Evolutionary conservation across 2,888 invertebrate genomes (phyloP).

Genomic region (Eudemis profundana): DNA sequence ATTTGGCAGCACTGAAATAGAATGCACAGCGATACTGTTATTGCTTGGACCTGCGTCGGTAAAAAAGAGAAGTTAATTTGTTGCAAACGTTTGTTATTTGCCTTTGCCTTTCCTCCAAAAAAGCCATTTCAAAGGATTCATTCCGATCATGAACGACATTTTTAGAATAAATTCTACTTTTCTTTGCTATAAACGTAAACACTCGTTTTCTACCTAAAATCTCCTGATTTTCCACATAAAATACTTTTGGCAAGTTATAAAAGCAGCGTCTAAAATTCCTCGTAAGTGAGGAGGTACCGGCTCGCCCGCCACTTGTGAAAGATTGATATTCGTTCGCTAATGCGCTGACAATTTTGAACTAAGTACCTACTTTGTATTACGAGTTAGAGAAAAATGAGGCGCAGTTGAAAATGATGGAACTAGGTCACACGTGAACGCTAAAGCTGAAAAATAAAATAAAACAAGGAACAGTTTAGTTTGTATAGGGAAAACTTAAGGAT

Average conservation of each 20-base stretch:
- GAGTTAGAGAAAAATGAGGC: conserved; percentile 33
- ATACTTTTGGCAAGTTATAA: conserved; percentile 28
- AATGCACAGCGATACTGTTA: conserved; percentile 55
- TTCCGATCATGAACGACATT: conserved; percentile 3
- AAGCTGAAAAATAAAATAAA: too few species aligned
- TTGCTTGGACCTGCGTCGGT: conserved; percentile 57
- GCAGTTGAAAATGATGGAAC: conserved; percentile 27
- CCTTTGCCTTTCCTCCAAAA: conserved; percentile 24
- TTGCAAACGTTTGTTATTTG: conserved; percentile 46
- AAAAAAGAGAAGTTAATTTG: conserved; percentile 57
- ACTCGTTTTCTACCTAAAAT: not conserved
- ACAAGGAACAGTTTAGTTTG: too few species aligned
- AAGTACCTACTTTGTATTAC: conserved; percentile 39
- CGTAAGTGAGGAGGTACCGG: conserved; percentile 29
- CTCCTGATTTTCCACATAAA: conserved; percentile 21
- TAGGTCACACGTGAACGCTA: conserved; percentile 11
- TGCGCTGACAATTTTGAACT: conserved; percentile 44
- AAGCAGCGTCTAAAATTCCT: conserved; percentile 28
- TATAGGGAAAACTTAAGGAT: not conserved
- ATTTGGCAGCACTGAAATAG: conserved; percentile 58
- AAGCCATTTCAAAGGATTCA: conserved; percentile 1
- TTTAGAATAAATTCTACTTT: not conserved
- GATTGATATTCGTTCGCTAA: conserved; percentile 43
- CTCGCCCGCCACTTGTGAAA: conserved; percentile 43
- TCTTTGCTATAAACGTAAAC: conserved; percentile 7